Evolutionary conservation across 2,113 vertebrate genomes (phyloP), one percentile per base, ranked within the genome.

Genomic region (Octodon degus): DNA sequence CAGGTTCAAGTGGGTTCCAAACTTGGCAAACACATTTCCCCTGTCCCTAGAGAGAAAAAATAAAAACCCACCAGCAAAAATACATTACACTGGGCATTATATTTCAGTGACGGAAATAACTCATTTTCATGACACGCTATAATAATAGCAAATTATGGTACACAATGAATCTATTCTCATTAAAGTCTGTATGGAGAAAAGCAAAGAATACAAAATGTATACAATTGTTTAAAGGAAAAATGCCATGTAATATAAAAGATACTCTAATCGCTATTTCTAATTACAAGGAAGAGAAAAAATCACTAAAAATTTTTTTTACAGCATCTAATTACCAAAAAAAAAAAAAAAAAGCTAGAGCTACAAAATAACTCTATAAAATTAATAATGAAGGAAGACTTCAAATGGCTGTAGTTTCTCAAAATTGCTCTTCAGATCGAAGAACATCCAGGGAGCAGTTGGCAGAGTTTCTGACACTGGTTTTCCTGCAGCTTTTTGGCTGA

Each of bases 171-270:
- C 96, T 84, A 72, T 96, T 97, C 97, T 97, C 97, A 96, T 95
- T 97, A 97, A 96, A 97, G 97, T 96, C 97, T 97, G 94, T 97
- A 93, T 89, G 95, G 94, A 97, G 97, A 96, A 95, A 96, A 97
- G 97, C 97, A 95, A 97, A 96, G 97, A 97, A 97, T 97, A 97
- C 97, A 97, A 97, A 97, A 97, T 95, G 97, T 97, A 98, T 97
- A 97, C 97, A 97, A 97, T 97, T 97, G 97, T 97, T 98, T 97
- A 97, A 97, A 97, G 97, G 92, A 97, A 98, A 97, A 97, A 97
- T 92, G 96, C 97, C 97, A 94, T 97, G 96, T 97, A 97, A 97
- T 96, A 97, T 86, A 97, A 97, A 98, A 97, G 97, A 97, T 97
- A 97, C 86, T 91, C 97, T 97, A 96, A 97, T 97, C 82, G 58